Evolutionary conservation across 2,113 vertebrate genomes (phyloP), one percentile per base, ranked within the genome.

Genomic region (Callithrix jacchus): DNA sequence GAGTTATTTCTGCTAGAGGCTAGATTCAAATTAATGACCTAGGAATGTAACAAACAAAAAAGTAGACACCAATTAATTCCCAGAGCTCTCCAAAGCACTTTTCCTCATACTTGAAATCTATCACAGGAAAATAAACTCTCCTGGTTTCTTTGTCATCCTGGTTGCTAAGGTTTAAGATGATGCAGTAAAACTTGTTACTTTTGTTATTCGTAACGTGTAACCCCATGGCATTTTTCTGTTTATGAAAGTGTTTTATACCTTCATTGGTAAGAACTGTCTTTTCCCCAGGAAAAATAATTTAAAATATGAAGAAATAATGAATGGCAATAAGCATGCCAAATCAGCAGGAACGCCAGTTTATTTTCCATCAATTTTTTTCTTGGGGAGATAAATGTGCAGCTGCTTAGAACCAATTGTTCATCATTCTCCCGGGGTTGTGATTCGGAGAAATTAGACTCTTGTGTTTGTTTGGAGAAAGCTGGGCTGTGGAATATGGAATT

Each of bases 291-390:
- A 88, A 76, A 66, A 42, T 45, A 79, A 66, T 81, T 82, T 20
- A 66, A 47, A 85, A 86, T 32, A 13, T 88, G 66, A 91, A 96
- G 71, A 87, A 88, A 81, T 74, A n/a, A 86, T 8, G 8, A 70
- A 82, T 7, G 25, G 4, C 54, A 91, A 54, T 68, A 71, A 82
- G 70, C 84, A 32, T 61, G 20, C 47, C 32, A 74, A 74, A 47
- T 80, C 40, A 74, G 25, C 40, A 96, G 21, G 30, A 49, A 86
- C 52, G 8, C n/a, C 74, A 42, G 47, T 49, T 93, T 45, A 56
- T 56, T 97, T 77, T 76, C 64, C 73, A 92, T 87, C 82, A 45
- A 20, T 87, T 92, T 96, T 83, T 89, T 93, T 80, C 77, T n/a
- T 0, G 40, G 42, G 54, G 49, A 6, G 23, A 64, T 80, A 88